Percentiles rank a stretch among this genome's conserved stretches.
Conservation (phyloP, 2,888 invertebrate genomes). For the Syritta pipiens region DNA sequence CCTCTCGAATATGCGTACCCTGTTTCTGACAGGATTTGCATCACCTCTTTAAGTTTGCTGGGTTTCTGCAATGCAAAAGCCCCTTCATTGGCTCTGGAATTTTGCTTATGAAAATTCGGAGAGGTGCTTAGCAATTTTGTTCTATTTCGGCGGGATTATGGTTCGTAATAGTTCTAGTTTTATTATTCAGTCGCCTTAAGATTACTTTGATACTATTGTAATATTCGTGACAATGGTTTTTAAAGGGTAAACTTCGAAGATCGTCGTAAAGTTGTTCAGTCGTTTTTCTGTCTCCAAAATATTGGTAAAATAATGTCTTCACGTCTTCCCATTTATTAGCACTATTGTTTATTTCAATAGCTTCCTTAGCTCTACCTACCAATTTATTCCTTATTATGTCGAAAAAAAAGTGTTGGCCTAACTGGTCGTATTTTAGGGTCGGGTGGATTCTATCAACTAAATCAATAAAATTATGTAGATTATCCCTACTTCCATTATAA, state of each 20-base stretch:
- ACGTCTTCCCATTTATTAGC: neutral
- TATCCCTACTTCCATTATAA: neutral
- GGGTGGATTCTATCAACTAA: neutral
- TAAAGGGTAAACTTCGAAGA: conserved; percentile 4
- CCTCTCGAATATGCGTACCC: conserved; percentile 40
- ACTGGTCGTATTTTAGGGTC: neutral
- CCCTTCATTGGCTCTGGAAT: conserved; percentile 47
- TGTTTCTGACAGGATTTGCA: conserved; percentile 47
- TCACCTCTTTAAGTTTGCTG: conserved; percentile 41
- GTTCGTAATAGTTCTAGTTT: conserved; percentile 23
- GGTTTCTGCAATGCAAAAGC: conserved; percentile 43
- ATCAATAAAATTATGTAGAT: neutral
- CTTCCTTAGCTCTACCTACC: neutral
- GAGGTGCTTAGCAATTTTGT: conserved; percentile 21
- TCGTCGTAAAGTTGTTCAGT: conserved; percentile 16
- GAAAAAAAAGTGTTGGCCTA: neutral
- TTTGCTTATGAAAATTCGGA: conserved; percentile 40
- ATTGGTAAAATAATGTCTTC: neutral
- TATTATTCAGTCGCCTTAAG: conserved; percentile 54
- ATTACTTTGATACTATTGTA: conserved; percentile 10
- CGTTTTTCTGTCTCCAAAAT: neutral
- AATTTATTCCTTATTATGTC: neutral
- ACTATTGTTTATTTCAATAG: neutral
- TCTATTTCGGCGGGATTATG: neutral
- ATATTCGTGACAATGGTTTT: conserved; percentile 3